These are phyloP conservation scores for Hyperoplus lanceolatus DNA, from an alignment of 2,797 vertebrate genomes.

Conservation along the genomic window DNA sequence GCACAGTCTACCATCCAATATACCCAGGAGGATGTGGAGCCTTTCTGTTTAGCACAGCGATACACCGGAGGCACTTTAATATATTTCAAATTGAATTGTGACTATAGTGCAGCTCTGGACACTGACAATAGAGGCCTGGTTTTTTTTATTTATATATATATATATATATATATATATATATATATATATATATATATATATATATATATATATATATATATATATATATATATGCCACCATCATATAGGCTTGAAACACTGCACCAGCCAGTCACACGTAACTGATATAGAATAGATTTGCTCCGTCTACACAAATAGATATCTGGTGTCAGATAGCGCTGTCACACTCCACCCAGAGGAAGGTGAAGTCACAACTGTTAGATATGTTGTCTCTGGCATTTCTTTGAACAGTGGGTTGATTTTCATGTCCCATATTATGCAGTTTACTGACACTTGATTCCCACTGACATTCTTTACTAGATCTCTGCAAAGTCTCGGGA, in stretches of 20 bases:
- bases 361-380: no score
- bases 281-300: conserved; percentile 6
- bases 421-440: no score
- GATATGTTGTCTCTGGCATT: no score
- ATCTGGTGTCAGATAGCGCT: conserved; percentile 12
- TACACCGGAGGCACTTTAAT: conserved; percentile 68
- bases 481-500: no score
- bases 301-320: conserved; percentile 26
- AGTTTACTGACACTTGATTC: no score
- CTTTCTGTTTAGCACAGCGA: conserved; percentile 44
- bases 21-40: conserved; percentile 46
- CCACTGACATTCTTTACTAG: no score
- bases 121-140: conserved; percentile 29
- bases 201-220: conserved; percentile 30
- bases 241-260: conserved; percentile 19
- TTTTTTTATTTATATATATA: not conserved
- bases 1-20: conserved; percentile 28
- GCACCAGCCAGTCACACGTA: conserved; percentile 5
- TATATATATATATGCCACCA: conserved; percentile 33
- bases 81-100: conserved; percentile 66
- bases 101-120: conserved; percentile 47
- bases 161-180: conserved; percentile 29
- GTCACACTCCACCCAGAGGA: not conserved
- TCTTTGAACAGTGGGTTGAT: no score
- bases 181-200: conserved; percentile 29